A percentile compares a stretch with the other conserved stretches of the same genome.
phyloP scores from a whole-genome alignment of 1,140 invertebrate genomes.

The Ostrea denselamellosa region DNA sequence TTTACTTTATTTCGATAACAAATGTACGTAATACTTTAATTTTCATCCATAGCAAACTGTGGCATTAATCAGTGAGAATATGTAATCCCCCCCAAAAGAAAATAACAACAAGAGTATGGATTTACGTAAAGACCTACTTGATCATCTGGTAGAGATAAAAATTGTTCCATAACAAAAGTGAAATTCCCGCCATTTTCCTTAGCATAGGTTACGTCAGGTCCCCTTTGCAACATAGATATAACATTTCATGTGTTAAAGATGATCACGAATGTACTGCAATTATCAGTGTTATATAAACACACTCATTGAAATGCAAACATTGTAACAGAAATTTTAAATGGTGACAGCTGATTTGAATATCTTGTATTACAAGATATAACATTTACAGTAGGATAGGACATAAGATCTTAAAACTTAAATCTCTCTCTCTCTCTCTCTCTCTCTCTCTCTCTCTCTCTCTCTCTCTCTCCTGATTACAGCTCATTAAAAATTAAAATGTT shows the following conservation, averaged over 20 bases:
- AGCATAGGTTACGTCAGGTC: slow-evolving; percentile 65
- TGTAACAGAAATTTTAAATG: too few relatives aligned
- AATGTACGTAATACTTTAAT: not conserved
- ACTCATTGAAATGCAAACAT: too few relatives aligned
- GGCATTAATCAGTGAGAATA: not conserved
- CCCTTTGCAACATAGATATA: slow-evolving; percentile 52
- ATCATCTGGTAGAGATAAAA: slow-evolving; percentile 58
- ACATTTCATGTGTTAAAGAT: not conserved
- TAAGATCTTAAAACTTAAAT: too few relatives aligned
- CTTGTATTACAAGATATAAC: too few relatives aligned
- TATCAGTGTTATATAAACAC: not conserved
- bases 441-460: too few relatives aligned
- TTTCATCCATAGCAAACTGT: not conserved
- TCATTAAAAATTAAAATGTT: too few relatives aligned
- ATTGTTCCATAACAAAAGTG: slow-evolving; percentile 59
- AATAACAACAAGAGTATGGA: not conserved
- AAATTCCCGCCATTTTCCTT: slow-evolving; percentile 65
- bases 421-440: too few relatives aligned
- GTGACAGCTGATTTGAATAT: too few relatives aligned
- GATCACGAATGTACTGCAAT: not conserved
- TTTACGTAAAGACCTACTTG: slow-evolving; percentile 41
- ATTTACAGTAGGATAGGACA: too few relatives aligned
- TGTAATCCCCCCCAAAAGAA: not conserved
- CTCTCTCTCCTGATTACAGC: too few relatives aligned
- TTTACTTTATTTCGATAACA: not conserved